Base-by-base conservation (phyloP, 2,113 vertebrate genomes). In the Petrocephalus zakoni region DNA sequence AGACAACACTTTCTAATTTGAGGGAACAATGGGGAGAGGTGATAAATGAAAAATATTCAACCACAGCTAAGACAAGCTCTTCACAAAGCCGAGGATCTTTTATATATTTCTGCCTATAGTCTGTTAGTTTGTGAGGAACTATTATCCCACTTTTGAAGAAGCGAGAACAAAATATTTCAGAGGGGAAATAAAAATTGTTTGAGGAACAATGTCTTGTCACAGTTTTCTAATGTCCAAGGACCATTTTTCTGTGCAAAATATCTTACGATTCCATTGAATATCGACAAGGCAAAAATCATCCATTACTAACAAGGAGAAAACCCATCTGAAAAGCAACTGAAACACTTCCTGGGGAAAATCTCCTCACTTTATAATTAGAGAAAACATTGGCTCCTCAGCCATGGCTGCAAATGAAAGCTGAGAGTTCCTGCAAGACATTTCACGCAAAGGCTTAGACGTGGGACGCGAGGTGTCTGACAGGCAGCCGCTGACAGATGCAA, bases 151-250 rank as follows among this genome's bases (percentile, higher is more conserved):
- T 13, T 72, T 72, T 64, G 22, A 52, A 87, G 87, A 87, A 87
- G 87, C 68, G 87, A 87, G 87, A 87, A 25, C 68, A 11, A 37
- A 78, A 75, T 51, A 75, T 53, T 75, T 47, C 6, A 52, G 46
- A 85, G 49, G 82, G 46, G 82, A 52, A 87, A 87, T 64, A 87
- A 87, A 75, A 47, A 75, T 17, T 21, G 47, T 34, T n/a, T 46
- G 64, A 37, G 55, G 55, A 87, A 61, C 15, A 87, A 87, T 42
- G 86, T 47, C 46, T 37, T 87, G 53, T 42, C n/a, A 22, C 42
- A 15, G n/a, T 15, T 52, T 64, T 87, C 37, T n/a, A 83, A 51
- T 47, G 87, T 51, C 56, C n/a, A 72, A 87, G 15, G n/a, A 52
- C 46, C 25, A 17, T 61, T 58, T 29, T 42, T 42, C 68, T 7